phyloP scores from a whole-genome alignment of 2,888 invertebrate genomes.

The Sisyra nigra region DNA sequence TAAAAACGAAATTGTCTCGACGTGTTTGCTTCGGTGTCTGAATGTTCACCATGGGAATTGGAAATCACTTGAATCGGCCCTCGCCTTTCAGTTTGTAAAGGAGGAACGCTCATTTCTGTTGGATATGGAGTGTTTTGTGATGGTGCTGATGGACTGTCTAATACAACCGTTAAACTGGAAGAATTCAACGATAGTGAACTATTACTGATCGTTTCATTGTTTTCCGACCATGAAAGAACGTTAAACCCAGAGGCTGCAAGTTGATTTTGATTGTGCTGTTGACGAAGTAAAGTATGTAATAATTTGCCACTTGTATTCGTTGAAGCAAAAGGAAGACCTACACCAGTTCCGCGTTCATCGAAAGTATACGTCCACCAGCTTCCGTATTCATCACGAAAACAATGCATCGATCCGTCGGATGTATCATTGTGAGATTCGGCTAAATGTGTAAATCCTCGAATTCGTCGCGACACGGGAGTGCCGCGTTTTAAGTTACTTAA shows the following conservation, averaged over 20 bases:
- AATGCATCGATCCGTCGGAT: conserved; percentile 69
- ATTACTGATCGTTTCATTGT: conserved; percentile 28
- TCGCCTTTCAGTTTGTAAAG: conserved; percentile 15
- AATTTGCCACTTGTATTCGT: conserved; percentile 21
- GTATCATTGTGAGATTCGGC: conserved; percentile 73
- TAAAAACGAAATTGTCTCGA: conserved; percentile 39
- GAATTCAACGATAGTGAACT: conserved; percentile 32
- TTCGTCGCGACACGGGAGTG: conserved; percentile 2
- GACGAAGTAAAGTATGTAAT: conserved; percentile 20
- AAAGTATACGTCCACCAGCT: conserved; percentile 81
- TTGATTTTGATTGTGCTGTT: conserved; percentile 17
- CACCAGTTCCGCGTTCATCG: conserved; percentile 53
- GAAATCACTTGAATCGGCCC: conserved; percentile 28
- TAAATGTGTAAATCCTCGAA: conserved; percentile 31
- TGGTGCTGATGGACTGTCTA: conserved; percentile 24
- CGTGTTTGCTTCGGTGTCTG: conserved; percentile 33
- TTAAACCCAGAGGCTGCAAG: conserved; percentile 9
- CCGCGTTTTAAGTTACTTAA: conserved; percentile 17
- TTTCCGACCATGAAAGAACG: conserved; percentile 18
- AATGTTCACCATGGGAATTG: conserved; percentile 37
- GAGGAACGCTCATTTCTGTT: conserved; percentile 5
- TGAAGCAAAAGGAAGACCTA: conserved; percentile 14
- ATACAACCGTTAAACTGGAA: conserved; percentile 25
- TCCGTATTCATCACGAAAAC: conserved; percentile 71
- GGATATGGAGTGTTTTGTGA: conserved; percentile 17